phyloP scores from a whole-genome alignment of 2,797 vertebrate species.

The Rhynchonycteris naso region DNA sequence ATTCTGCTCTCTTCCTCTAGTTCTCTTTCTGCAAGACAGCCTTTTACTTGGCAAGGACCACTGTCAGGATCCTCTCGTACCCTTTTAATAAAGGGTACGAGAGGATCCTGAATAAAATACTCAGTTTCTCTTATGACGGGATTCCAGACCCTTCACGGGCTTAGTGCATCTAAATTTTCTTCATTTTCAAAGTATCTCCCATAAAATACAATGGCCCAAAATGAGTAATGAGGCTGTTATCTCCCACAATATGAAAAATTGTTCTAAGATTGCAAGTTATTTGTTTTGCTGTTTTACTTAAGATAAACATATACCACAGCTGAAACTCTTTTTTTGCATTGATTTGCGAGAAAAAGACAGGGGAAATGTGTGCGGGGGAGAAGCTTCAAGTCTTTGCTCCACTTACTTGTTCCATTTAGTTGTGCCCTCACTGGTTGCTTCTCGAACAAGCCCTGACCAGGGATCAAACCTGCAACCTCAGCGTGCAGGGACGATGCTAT shows the following conservation, averaged over 20 bases:
- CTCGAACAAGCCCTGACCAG: no score
- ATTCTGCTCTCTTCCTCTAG: background rate
- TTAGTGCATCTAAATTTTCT: background rate
- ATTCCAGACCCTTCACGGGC: background rate
- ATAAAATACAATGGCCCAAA: background rate
- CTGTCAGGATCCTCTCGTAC: background rate
- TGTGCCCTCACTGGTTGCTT: no score
- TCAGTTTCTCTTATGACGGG: background rate
- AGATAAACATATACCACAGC: background rate
- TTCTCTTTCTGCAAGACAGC: background rate
- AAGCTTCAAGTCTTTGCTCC: no score
- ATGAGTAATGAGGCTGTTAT: background rate
- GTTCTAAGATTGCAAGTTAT: background rate
- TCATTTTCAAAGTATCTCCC: background rate
- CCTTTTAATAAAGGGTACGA: no score
- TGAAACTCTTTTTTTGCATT: no score
- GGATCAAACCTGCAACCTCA: no score
- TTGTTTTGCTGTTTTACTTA: conserved; percentile 7
- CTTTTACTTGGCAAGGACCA: background rate
- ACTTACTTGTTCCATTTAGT: no score
- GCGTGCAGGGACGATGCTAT: no score
- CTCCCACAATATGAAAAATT: background rate
- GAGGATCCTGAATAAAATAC: background rate
- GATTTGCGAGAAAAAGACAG: no score
- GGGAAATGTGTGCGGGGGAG: no score